Evolutionary conservation across 2,888 invertebrate genomes (phyloP).

Genomic region (Diaphora mendica): DNA sequence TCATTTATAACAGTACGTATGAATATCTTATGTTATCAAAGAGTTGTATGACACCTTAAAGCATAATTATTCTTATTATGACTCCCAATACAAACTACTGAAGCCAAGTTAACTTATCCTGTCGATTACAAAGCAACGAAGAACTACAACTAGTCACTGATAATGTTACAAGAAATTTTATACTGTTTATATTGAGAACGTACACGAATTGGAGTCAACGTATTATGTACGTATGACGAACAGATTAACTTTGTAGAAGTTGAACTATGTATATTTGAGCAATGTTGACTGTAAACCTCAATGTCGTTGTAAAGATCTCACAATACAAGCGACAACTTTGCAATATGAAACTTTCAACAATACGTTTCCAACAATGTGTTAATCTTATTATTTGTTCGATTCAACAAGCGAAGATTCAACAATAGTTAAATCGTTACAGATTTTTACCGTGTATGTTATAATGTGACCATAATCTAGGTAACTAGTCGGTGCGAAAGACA

Average conservation of each 20-base stretch:
- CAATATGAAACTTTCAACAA: background rate
- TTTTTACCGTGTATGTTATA: constrained; percentile 27
- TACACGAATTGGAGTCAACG: too few relatives aligned
- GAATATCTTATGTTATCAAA: too few relatives aligned
- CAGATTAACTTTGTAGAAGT: background rate
- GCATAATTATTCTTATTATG: too few relatives aligned
- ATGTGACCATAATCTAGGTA: constrained; percentile 56
- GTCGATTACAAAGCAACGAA: too few relatives aligned
- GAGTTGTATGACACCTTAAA: too few relatives aligned
- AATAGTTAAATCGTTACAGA: background rate
- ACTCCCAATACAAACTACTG: too few relatives aligned
- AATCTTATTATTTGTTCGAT: background rate
- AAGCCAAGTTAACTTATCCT: too few relatives aligned
- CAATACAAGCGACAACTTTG: background rate
- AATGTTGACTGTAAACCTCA: background rate
- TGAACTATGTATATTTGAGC: background rate
- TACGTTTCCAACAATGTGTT: background rate
- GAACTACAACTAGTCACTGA: too few relatives aligned
- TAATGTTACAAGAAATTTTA: too few relatives aligned
- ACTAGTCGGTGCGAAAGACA: constrained; percentile 45
- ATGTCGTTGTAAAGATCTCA: background rate
- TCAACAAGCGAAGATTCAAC: background rate
- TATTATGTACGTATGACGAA: too few relatives aligned
- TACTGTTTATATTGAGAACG: too few relatives aligned
- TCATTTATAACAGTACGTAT: too few relatives aligned